Evolutionary conservation across 2,797 vertebrate genomes (phyloP).

Genomic region (Artibeus jamaicensis): DNA sequence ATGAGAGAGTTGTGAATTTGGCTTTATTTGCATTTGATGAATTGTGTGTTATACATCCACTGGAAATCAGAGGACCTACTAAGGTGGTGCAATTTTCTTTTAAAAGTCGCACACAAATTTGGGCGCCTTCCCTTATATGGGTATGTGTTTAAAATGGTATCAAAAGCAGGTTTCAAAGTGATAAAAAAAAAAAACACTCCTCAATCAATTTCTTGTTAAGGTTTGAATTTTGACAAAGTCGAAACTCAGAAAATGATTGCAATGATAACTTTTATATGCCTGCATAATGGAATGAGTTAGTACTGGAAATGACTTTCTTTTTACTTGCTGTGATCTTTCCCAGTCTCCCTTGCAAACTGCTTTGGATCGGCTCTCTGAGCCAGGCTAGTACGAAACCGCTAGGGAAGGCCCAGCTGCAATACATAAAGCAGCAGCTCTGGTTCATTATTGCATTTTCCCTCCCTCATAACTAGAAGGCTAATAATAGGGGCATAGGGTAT

Average conservation of each 20-base stretch:
- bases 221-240: conserved; percentile 18
- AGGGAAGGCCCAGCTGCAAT: neutral
- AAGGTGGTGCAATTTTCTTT: neutral
- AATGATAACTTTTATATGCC: neutral
- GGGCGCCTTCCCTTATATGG: neutral
- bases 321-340: neutral
- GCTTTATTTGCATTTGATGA: conserved; percentile 5
- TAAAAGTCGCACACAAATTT: neutral
- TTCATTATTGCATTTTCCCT: neutral
- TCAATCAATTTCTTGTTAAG: neutral
- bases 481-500: neutral
- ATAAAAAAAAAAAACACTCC: neutral
- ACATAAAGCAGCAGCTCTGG: neutral
- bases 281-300: neutral
- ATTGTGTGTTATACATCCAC: neutral
- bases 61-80: neutral
- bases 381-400: neutral
- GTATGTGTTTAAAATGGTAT: conserved; percentile 2
- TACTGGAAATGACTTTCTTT: neutral
- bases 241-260: neutral
- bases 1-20: neutral
- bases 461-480: neutral
- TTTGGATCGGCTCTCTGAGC: neutral
- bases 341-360: neutral
- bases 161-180: neutral